Percentiles rank a stretch among this genome's conserved stretches.
These are phyloP conservation scores for Podarcis raffonei DNA, from an alignment of 2,113 vertebrate species.

Conservation along the genomic window DNA sequence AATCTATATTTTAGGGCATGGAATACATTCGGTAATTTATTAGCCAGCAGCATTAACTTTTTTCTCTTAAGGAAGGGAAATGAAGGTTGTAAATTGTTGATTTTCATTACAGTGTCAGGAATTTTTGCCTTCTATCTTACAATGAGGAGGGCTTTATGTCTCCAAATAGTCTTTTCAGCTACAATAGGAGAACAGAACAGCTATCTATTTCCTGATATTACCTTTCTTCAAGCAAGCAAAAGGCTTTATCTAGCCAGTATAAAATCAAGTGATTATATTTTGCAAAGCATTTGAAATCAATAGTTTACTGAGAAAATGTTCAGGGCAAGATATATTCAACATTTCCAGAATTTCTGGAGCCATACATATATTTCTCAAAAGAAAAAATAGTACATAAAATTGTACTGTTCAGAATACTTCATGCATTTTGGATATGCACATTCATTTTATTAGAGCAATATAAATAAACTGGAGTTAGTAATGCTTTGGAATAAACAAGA, in stretches of 20 bases:
- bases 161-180: neutral
- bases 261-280: neutral
- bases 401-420: neutral
- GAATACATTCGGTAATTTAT: slow-evolving; percentile 37
- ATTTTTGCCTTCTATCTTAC: neutral
- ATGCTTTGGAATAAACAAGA: neutral
- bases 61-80: neutral
- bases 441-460: neutral
- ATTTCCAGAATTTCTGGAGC: neutral
- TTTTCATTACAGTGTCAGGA: neutral
- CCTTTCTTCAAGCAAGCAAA: neutral
- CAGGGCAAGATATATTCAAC: neutral
- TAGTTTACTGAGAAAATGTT: neutral
- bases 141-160: neutral
- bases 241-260: slow-evolving; percentile 1
- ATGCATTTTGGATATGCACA: too few relatives aligned
- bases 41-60: neutral
- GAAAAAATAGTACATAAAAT: neutral
- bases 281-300: neutral
- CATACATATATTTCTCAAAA: neutral
- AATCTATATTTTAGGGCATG: neutral
- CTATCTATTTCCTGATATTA: neutral
- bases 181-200: neutral
- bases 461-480: neutral
- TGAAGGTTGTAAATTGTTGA: neutral